Percentiles rank a stretch among this genome's conserved stretches.
These are phyloP conservation scores for Agrotis puta DNA, from an alignment of 2,888 invertebrate species.

Conservation along the genomic window DNA sequence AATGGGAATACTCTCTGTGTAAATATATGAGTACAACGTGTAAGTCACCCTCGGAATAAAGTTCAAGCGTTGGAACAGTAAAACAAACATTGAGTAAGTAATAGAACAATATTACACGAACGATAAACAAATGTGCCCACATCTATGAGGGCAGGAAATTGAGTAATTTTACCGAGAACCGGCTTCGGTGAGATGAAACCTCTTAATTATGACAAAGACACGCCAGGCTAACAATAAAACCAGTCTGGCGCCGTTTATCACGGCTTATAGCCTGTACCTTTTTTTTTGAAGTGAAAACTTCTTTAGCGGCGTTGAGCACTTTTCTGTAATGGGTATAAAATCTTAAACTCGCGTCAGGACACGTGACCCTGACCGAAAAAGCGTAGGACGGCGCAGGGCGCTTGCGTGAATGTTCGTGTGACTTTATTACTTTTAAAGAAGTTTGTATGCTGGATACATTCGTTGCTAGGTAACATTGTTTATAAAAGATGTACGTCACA, in stretches of 20 bases:
- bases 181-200: conserved; percentile 64
- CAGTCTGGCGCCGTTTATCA: conserved; percentile 55
- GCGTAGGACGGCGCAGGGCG: too few relatives aligned
- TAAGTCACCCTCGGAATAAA: conserved; percentile 27
- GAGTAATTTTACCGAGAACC: conserved; percentile 64
- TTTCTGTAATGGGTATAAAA: too few relatives aligned
- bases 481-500: too few relatives aligned
- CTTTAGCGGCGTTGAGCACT: too few relatives aligned
- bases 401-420: too few relatives aligned
- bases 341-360: too few relatives aligned
- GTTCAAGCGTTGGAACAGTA: conserved; percentile 26
- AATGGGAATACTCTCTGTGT: conserved; percentile 17
- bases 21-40: conserved; percentile 17
- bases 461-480: too few relatives aligned
- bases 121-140: conserved; percentile 50
- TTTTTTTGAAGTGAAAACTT: too few relatives aligned
- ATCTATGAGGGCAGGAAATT: conserved; percentile 57
- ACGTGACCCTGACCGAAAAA: too few relatives aligned
- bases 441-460: too few relatives aligned
- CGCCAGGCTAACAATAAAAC: conserved; percentile 57
- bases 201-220: conserved; percentile 73
- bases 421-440: too few relatives aligned
- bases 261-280: conserved; percentile 33
- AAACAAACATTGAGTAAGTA: conserved; percentile 32
- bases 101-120: conserved; percentile 39